Percentiles rank a stretch among this genome's conserved stretches.
Evolutionary conservation across 2,888 invertebrate genomes (phyloP).

Genomic region (Syrphus vitripennis): DNA sequence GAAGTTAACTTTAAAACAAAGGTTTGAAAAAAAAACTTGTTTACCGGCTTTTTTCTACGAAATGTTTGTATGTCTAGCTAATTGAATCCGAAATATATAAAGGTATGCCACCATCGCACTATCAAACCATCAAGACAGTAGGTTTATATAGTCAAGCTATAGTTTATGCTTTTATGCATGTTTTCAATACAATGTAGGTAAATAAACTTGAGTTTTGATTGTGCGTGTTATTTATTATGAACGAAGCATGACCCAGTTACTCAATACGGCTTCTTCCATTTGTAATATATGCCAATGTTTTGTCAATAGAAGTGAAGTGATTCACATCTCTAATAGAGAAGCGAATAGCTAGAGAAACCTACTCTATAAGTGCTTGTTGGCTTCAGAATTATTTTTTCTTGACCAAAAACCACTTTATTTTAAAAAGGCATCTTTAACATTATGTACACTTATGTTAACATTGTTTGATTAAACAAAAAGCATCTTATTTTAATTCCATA

Average conservation of each 20-base stretch:
- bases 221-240: background rate
- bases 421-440: background rate
- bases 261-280: constrained; percentile 26
- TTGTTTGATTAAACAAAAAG: too few species aligned
- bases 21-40: background rate
- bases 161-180: background rate
- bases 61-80: background rate
- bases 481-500: too few species aligned
- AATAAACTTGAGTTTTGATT: background rate
- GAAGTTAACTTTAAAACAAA: background rate
- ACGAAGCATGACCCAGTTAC: constrained; percentile 42
- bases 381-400: background rate
- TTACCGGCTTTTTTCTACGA: constrained; percentile 11
- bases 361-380: background rate
- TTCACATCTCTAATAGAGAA: background rate
- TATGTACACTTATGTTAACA: too few species aligned
- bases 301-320: constrained; percentile 52
- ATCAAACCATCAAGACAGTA: background rate
- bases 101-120: background rate
- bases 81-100: background rate
- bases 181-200: background rate
- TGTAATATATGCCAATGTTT: constrained; percentile 48
- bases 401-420: background rate
- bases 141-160: too few species aligned
- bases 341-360: background rate